These are phyloP conservation scores for Megalurothrips usitatus DNA, from an alignment of 2,888 invertebrate species.

Conservation along the genomic window DNA sequence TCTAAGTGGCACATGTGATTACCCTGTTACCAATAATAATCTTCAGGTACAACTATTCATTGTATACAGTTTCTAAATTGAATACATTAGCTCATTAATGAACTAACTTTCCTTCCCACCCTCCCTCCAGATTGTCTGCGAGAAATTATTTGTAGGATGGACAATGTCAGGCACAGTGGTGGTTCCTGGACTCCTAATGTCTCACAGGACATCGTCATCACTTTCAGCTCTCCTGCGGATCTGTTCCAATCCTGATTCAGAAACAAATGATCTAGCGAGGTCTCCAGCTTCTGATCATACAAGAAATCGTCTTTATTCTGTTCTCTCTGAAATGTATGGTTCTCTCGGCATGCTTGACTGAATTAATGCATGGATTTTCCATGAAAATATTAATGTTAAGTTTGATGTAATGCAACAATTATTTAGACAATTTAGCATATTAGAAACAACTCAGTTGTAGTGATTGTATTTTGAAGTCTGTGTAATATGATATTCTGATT, in stretches of 20 bases:
- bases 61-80: neutral
- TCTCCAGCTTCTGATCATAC: neutral
- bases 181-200: slow-evolving; percentile 58
- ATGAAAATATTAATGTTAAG: neutral
- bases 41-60: slow-evolving; percentile 44
- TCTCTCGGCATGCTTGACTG: slow-evolving; percentile 9
- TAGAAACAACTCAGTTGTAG: too few relatives aligned
- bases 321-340: slow-evolving; percentile 8
- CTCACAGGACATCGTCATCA: slow-evolving; percentile 55
- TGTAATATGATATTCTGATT: too few relatives aligned
- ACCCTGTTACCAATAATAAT: slow-evolving; percentile 59
- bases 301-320: neutral
- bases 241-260: slow-evolving; percentile 47
- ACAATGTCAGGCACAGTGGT: slow-evolving; percentile 56
- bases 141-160: slow-evolving; percentile 62
- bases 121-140: slow-evolving; percentile 56
- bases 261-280: neutral
- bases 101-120: neutral
- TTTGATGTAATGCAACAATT: too few relatives aligned
- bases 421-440: too few relatives aligned
- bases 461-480: too few relatives aligned
- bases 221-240: slow-evolving; percentile 55
- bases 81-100: neutral
- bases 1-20: slow-evolving; percentile 52
- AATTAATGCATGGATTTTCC: neutral